Percentiles rank a stretch among this genome's conserved stretches.
These are phyloP conservation scores for Zaprionus davidi DNA, from an alignment of 1,140 invertebrate species.

Conservation along the genomic window DNA sequence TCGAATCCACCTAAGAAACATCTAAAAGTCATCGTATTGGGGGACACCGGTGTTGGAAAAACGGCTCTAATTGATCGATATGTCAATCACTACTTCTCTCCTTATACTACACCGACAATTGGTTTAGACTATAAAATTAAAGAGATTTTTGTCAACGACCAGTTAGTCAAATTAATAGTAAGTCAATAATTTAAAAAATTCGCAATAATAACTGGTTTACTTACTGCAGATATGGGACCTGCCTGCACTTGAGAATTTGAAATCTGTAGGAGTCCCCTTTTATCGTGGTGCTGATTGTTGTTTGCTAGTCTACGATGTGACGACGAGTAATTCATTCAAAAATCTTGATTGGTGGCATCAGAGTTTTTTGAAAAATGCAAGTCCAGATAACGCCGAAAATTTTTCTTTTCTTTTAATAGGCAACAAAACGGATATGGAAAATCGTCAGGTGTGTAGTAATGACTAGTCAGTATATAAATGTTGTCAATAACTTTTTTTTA, in stretches of 20 bases:
- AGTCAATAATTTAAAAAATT: conserved; percentile 15
- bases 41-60: background rate
- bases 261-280: conserved; percentile 98
- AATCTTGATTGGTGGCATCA: conserved; percentile 99
- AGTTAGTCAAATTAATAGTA: conserved; percentile 99
- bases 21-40: background rate
- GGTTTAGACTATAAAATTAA: conserved; percentile 88
- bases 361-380: conserved; percentile 99
- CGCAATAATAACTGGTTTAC: background rate
- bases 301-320: conserved; percentile 98
- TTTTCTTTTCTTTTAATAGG: conserved; percentile 99
- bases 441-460: conserved; percentile 90
- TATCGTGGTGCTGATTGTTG: conserved; percentile 99
- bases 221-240: conserved; percentile 98
- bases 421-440: conserved; percentile 99
- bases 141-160: conserved; percentile 98
- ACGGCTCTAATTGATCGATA: background rate
- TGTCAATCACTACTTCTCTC: background rate
- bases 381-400: conserved; percentile 98
- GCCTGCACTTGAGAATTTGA: conserved; percentile 99
- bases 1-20: background rate
- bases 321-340: conserved; percentile 98
- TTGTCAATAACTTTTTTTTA: background rate
- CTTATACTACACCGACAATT: background rate
- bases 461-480: background rate